Base-by-base conservation (phyloP, 2,888 invertebrate genomes). In the Strigamia maritima region DNA sequence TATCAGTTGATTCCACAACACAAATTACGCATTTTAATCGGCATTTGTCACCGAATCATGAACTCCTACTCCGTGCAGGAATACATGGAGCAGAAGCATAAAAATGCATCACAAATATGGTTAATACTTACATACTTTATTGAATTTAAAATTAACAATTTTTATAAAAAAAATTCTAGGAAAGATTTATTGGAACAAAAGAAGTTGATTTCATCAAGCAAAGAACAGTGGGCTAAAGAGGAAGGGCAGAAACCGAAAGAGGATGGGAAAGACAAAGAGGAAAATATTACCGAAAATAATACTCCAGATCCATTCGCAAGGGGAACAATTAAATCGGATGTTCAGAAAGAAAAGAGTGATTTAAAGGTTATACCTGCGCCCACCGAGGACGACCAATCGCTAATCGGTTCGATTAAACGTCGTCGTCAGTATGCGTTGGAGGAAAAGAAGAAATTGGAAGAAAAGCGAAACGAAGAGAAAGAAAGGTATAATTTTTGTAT, bases 21-120 rank as follows among this genome's bases (percentile, higher is more conserved):
- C 79, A 85, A 86, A 80, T 80, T 86, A 19, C 80, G 82, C 76
- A 81, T 86, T n/a, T 80, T 86, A 75, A 83, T 82, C 26, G 85
- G 84, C 2, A 82, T 86, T 76, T 85, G 85, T 83, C 83, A 84
- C 77, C 83, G 86, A 2, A 83, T 86, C 44, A 84, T 86, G 83
- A 84, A 83, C 54, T 83, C 86, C 1, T 86, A 86, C 82, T 84
- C 85, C 14, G 84, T 86, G 14, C 85, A 85, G 82, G 85, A 85
- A 79, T 85, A 84, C 82, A 85, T 86, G 85, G 84, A 84, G 79
- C 83, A 84, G 76, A 84, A 84, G 78, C 85, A 85, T 80, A 83
- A 83, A 24, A 82, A 83, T 24, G 83, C 84, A 8, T 81, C 83
- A 6, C 80, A 83, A 26, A 81, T 85, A n/a, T 84, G 84, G 86